phyloP scores from a whole-genome alignment of 2,113 vertebrate species.

The Maylandia zebra region DNA sequence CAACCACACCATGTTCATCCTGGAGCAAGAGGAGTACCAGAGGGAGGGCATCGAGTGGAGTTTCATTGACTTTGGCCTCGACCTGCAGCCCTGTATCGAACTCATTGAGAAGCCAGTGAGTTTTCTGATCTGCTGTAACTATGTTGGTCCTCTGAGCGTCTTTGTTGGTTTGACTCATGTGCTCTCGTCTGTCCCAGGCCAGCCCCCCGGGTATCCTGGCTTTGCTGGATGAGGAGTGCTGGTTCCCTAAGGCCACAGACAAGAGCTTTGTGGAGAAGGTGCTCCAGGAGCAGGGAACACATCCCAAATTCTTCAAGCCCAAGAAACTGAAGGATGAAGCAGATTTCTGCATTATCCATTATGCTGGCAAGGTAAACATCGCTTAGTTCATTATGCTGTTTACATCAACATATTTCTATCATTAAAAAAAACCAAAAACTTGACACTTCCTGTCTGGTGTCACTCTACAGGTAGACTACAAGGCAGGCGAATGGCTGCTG shows the following conservation, averaged over 20 bases:
- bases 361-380: slow-evolving; percentile 88
- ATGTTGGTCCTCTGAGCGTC: background rate
- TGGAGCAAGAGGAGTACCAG: slow-evolving; percentile 98
- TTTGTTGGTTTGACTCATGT: background rate
- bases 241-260: slow-evolving; percentile 98
- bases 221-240: slow-evolving; percentile 95
- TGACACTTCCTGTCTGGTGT: background rate
- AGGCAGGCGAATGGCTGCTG: slow-evolving; percentile 96
- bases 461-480: slow-evolving; percentile 88
- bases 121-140: background rate
- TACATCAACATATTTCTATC: background rate
- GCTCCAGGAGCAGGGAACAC: slow-evolving; percentile 89
- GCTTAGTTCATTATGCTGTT: background rate
- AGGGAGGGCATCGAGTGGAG: slow-evolving; percentile 98
- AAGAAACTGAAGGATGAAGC: slow-evolving; percentile 99
- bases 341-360: slow-evolving; percentile 96
- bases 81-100: slow-evolving; percentile 96
- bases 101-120: slow-evolving; percentile 92
- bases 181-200: slow-evolving; percentile 66
- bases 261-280: slow-evolving; percentile 99
- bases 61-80: slow-evolving; percentile 97
- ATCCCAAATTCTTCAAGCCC: slow-evolving; percentile 95
- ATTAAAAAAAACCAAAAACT: rapidly evolving
- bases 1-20: slow-evolving; percentile 99
- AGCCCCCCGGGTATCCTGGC: slow-evolving; percentile 94